Evolutionary conservation across 1,140 invertebrate genomes (phyloP).

Genomic region (Trichomalopsis sarcophagae): DNA sequence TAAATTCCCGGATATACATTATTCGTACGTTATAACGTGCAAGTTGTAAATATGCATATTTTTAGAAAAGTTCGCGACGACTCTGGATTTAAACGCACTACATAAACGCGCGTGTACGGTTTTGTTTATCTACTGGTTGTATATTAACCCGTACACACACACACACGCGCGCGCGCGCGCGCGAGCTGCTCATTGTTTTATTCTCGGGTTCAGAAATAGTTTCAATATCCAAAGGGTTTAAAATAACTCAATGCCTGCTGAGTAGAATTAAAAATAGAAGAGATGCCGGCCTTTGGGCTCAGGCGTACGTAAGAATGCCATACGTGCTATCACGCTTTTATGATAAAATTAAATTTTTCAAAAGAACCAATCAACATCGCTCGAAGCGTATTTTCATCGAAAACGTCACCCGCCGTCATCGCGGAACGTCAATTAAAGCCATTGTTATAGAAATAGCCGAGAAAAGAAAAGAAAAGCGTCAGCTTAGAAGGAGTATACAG

Average conservation of each 20-base stretch:
- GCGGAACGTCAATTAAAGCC: too few species aligned
- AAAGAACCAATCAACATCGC: too few species aligned
- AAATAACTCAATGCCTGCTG: conserved; percentile 8
- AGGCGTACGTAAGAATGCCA: background rate
- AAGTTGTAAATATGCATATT: background rate
- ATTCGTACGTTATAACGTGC: background rate
- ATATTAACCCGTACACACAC: background rate
- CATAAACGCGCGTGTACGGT: background rate
- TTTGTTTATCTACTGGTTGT: background rate
- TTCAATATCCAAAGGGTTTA: conserved; percentile 4
- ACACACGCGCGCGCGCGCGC: too few species aligned
- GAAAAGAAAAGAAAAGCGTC: too few species aligned
- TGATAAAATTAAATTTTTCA: background rate
- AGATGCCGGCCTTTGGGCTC: background rate
- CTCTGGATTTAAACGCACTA: background rate
- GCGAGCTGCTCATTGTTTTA: background rate
- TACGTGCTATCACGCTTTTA: background rate
- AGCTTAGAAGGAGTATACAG: too few species aligned
- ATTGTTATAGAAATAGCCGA: too few species aligned
- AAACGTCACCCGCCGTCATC: too few species aligned
- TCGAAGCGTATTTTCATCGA: too few species aligned
- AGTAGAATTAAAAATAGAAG: conserved; percentile 7
- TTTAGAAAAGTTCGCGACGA: background rate
- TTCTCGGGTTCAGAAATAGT: conserved; percentile 5
- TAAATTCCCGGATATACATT: background rate